Evolutionary conservation across 2,888 invertebrate species (phyloP).

Genomic region (Hoplodrina ambigua): DNA sequence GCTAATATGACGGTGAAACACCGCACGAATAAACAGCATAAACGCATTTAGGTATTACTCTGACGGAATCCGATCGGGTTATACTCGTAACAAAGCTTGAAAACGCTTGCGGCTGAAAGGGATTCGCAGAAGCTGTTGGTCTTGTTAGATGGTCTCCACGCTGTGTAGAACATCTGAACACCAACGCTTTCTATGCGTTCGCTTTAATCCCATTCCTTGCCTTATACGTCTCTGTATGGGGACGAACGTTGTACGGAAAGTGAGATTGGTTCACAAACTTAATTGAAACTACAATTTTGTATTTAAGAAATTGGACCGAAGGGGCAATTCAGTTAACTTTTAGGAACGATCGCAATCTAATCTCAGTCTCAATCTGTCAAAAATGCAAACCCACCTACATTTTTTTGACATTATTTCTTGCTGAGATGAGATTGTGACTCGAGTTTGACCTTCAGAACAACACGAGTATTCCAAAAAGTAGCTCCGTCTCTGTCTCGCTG

Average conservation of each 20-base stretch:
- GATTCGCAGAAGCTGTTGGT: not conserved
- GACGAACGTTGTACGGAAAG: not conserved
- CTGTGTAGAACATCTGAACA: conserved; percentile 25
- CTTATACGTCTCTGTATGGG: not conserved
- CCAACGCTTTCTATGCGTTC: conserved; percentile 2
- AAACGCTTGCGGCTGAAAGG: not conserved
- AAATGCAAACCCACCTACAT: too few relatives aligned
- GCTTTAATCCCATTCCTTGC: conserved; percentile 6
- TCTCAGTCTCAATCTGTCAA: too few relatives aligned
- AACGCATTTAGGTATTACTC: conserved; percentile 2
- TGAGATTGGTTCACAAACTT: not conserved
- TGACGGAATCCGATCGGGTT: conserved; percentile 7
- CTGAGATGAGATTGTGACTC: too few relatives aligned
- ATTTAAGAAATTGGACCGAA: not conserved
- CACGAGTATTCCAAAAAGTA: too few relatives aligned
- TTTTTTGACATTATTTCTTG: too few relatives aligned
- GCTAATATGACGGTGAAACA: conserved; percentile 14
- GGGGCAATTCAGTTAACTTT: too few relatives aligned
- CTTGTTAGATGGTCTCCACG: not conserved
- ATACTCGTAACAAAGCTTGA: conserved; percentile 8
- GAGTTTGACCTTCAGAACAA: too few relatives aligned
- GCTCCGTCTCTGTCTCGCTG: too few relatives aligned
- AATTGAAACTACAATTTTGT: not conserved
- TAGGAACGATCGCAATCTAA: too few relatives aligned
- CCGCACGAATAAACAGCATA: conserved; percentile 17